Conservation (phyloP, 2,797 vertebrate species). For the Sebastolobus alascanus region DNA sequence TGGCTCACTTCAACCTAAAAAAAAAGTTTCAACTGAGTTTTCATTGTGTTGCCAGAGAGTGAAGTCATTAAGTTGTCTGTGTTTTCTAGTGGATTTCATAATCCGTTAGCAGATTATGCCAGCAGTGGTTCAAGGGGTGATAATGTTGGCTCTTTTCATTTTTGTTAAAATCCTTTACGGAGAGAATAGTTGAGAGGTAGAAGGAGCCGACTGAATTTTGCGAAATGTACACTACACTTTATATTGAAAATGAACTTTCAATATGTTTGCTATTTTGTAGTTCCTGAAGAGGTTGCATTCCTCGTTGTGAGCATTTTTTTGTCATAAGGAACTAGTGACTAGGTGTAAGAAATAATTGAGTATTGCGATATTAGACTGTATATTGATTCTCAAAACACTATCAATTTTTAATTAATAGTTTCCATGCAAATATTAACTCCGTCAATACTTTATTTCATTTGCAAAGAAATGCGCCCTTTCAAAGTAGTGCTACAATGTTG, state of each 20-base stretch:
- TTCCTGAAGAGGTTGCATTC: neutral
- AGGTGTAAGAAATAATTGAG: too few relatives aligned
- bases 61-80: constrained; percentile 3
- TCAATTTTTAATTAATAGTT: too few relatives aligned
- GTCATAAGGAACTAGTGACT: neutral
- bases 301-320: neutral
- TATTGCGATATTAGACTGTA: too few relatives aligned
- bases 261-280: neutral
- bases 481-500: too few relatives aligned
- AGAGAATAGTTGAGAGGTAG: neutral
- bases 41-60: constrained; percentile 4
- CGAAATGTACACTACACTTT: neutral
- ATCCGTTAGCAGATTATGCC: neutral
- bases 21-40: constrained; percentile 2
- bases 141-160: constrained; percentile 7
- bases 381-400: too few relatives aligned
- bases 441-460: too few relatives aligned
- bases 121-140: constrained; percentile 15
- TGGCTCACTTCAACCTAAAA: constrained; percentile 1
- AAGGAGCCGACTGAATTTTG: constrained; percentile 8
- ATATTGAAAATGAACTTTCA: neutral
- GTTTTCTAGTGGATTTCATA: constrained; percentile 17
- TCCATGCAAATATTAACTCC: too few relatives aligned
- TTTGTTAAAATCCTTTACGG: neutral
- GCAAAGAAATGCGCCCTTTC: too few relatives aligned